Evolutionary conservation across 2,888 invertebrate species (phyloP), one percentile per base, ranked within the genome.

Genomic region (Palloptera scutellata): DNA sequence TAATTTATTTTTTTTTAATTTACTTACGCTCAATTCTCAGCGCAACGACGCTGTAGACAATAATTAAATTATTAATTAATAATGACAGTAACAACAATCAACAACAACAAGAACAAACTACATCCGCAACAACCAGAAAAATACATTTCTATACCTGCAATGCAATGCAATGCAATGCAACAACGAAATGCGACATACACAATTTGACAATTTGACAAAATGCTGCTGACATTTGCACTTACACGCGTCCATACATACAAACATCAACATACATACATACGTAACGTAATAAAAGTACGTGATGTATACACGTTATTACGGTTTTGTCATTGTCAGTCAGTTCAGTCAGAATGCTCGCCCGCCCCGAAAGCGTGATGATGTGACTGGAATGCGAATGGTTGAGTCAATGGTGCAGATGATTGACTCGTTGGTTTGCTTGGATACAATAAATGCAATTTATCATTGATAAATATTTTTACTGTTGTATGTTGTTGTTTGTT

Each of bases 41-140:
- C 30, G 30, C 30, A n/a, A 6, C 30, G 6, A 30, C 6, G 30
- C 30, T 4, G 30, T 4, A 30, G 20, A 53, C 19, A 42, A 17
- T 57, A 59, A 59, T 59, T 64, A 58, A 59, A 64, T 59, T 53
- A 64, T 59, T 53, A 64, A 51, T 64, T 64, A 64, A 64, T 64
- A 59, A 42, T 19, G 52, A 42, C 15, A 10, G 13, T 48, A 42
- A 12, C 58, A 64, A 20, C 17, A 64, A 48, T 15, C 6, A 30
- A 30, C 30, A 17, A 58, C 6, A 15, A 51, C 13, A 17, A 41
- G 2, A 10, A 52, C 10, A 15, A 17, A 17, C n/a, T 40, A 61
- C 51, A 51, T n/a, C n/a, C n/a, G 9, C 12, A 12, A 13, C 20
- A 54, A 6, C 20, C 5, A 19, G 43, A n/a, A 15, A 20, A 19